Evolutionary conservation across 1,140 invertebrate genomes (phyloP).

Genomic region (Hestina assimilis): DNA sequence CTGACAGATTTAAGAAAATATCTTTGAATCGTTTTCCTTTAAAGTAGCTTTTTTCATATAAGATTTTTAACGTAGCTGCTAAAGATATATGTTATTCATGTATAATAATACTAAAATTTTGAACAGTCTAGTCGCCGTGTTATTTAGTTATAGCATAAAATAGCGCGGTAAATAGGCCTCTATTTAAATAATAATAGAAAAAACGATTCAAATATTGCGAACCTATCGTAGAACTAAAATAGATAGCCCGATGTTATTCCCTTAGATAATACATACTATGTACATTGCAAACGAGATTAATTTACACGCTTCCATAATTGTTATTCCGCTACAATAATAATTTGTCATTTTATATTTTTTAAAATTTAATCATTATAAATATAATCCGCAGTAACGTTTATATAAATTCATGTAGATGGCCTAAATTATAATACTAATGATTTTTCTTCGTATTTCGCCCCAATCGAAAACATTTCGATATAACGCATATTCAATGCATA

Average conservation of each 20-base stretch:
- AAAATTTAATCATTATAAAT: constrained; percentile 56
- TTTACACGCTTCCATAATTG: constrained; percentile 49
- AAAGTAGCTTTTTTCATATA: too few species aligned
- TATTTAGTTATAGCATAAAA: constrained; percentile 9
- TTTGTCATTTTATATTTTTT: constrained; percentile 58
- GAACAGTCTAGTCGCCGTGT: constrained; percentile 1
- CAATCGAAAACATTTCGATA: neutral
- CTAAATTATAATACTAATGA: constrained; percentile 68
- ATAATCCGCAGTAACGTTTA: constrained; percentile 61
- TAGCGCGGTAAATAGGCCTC: constrained; percentile 50
- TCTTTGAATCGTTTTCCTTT: too few species aligned
- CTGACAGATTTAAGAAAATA: too few species aligned
- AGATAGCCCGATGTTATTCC: constrained; percentile 41
- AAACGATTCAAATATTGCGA: constrained; percentile 57
- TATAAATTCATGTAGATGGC: constrained; percentile 69
- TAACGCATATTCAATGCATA: neutral
- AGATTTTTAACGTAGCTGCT: too few species aligned
- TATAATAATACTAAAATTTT: neutral
- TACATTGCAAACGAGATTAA: constrained; percentile 71
- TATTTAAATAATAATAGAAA: constrained; percentile 26
- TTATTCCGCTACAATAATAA: constrained; percentile 59
- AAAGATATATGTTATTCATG: too few species aligned
- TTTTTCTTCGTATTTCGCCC: neutral
- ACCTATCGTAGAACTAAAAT: constrained; percentile 60
- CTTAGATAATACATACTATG: constrained; percentile 65